A percentile compares a stretch with the other conserved stretches of the same genome.
Evolutionary conservation across 2,797 vertebrate species (phyloP).

Genomic region (Moxostoma hubbsi): DNA sequence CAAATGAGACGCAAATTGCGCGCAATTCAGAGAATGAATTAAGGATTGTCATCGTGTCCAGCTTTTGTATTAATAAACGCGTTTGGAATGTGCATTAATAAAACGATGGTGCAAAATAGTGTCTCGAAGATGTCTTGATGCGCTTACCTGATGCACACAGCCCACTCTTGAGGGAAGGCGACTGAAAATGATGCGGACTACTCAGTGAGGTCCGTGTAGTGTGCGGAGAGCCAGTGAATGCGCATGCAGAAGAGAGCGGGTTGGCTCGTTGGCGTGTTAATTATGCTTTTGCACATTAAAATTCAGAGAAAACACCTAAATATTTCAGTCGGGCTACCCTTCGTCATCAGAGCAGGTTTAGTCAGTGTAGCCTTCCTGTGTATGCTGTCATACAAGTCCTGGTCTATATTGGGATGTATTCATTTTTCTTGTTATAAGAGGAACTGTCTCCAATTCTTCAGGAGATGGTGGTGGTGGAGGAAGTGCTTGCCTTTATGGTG

Average conservation of each 20-base stretch:
- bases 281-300: slow-evolving; percentile 9
- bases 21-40: background rate
- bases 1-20: too few species aligned
- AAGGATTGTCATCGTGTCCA: background rate
- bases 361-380: too few species aligned
- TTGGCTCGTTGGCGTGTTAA: background rate
- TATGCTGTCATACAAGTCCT: background rate
- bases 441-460: too few species aligned
- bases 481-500: too few species aligned
- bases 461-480: too few species aligned
- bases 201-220: slow-evolving; percentile 32
- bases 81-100: background rate
- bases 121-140: background rate
- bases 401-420: background rate
- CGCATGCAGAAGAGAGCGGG: slow-evolving; percentile 43
- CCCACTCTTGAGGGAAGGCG: slow-evolving; percentile 38
- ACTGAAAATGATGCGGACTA: slow-evolving; percentile 50
- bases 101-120: background rate
- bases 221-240: slow-evolving; percentile 36
- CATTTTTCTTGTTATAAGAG: background rate
- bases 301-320: too few species aligned
- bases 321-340: too few species aligned
- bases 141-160: slow-evolving; percentile 51
- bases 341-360: too few species aligned
- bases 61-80: background rate